Conservation (phyloP, 2,113 vertebrate species). For the Stegostoma tigrinum region DNA sequence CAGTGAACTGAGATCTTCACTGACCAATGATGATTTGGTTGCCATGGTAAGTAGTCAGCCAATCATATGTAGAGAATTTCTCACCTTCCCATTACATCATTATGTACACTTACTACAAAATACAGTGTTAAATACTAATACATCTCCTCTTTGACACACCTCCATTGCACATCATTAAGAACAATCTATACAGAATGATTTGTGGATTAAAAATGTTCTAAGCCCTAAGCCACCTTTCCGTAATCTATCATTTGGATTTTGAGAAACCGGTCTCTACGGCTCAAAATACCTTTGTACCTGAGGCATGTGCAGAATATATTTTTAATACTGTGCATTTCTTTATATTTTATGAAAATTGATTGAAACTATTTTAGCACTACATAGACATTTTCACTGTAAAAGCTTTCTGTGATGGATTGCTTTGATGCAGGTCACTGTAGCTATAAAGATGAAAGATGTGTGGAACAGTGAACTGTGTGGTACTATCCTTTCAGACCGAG, state of each 20-base stretch:
- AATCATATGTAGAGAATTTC: background rate
- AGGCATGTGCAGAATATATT: background rate
- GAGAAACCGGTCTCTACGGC: background rate
- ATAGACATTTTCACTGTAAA: constrained; percentile 32
- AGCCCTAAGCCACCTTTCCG: constrained; percentile 3
- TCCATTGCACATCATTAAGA: constrained; percentile 34
- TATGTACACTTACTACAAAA: constrained; percentile 14
- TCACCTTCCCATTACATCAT: constrained; percentile 30
- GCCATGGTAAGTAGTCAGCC: background rate
- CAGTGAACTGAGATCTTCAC: background rate
- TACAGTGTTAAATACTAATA: constrained; percentile 34
- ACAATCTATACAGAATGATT: constrained; percentile 34
- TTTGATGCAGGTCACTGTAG: constrained; percentile 30
- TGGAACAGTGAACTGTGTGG: constrained; percentile 31
- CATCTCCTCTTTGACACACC: constrained; percentile 15
- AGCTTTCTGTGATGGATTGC: constrained; percentile 34
- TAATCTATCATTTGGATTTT: constrained; percentile 24
- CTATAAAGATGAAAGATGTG: constrained; percentile 37
- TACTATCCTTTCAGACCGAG: constrained; percentile 31
- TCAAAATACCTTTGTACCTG: background rate
- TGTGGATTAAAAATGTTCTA: constrained; percentile 35
- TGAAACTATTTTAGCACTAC: constrained; percentile 37
- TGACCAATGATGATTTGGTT: constrained; percentile 14
- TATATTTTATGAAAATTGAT: constrained; percentile 35
- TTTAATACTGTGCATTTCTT: background rate